These are phyloP conservation scores for Knipowitschia caucasica DNA, from an alignment of 2,797 vertebrate genomes.

Conservation along the genomic window DNA sequence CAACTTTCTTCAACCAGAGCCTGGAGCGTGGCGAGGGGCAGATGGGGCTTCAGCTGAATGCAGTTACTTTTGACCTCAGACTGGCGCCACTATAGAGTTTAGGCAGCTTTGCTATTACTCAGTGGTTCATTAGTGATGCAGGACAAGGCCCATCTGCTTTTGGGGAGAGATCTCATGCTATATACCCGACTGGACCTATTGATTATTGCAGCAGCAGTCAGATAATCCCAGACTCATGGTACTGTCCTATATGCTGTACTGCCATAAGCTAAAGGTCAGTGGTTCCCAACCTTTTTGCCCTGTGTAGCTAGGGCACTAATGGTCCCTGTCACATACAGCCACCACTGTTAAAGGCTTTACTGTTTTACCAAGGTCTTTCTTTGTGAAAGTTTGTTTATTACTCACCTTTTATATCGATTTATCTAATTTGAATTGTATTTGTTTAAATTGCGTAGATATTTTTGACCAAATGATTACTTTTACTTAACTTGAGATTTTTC, in stretches of 20 bases:
- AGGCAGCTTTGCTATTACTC: slow-evolving; percentile 53
- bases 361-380: too few relatives aligned
- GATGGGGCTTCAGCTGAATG: slow-evolving; percentile 66
- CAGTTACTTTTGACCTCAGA: slow-evolving; percentile 68
- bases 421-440: too few relatives aligned
- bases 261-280: not conserved
- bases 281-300: too few relatives aligned
- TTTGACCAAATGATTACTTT: too few relatives aligned
- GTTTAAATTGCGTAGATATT: too few relatives aligned
- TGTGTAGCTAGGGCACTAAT: too few relatives aligned
- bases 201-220: slow-evolving; percentile 35
- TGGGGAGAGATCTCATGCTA: slow-evolving; percentile 39
- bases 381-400: too few relatives aligned
- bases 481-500: too few relatives aligned
- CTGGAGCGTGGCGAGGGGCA: slow-evolving; percentile 37
- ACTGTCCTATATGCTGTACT: not conserved
- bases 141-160: slow-evolving; percentile 65
- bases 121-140: slow-evolving; percentile 51
- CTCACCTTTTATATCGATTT: too few relatives aligned
- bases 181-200: slow-evolving; percentile 16
- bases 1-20: slow-evolving; percentile 31
- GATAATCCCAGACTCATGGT: slow-evolving; percentile 4
- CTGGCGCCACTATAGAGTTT: slow-evolving; percentile 42
- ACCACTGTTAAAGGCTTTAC: too few relatives aligned
- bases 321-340: too few relatives aligned